Evolutionary conservation across 2,888 invertebrate genomes (phyloP), one percentile per base, ranked within the genome.

Genomic region (Leucophora obtusa): DNA sequence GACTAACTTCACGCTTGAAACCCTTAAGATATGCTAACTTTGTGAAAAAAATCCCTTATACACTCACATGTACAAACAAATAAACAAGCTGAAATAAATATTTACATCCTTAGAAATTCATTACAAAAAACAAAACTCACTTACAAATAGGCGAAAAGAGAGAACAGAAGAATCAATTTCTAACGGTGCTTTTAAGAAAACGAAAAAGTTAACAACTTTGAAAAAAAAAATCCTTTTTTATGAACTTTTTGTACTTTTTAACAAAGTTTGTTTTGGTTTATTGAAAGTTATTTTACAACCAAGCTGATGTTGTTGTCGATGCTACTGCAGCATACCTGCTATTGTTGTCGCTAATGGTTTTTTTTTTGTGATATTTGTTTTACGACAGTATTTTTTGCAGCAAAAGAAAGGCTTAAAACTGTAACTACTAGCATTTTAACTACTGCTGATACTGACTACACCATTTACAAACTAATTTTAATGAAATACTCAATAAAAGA

Each of bases 21-120:
- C 38, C 65, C 65, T 65, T 65, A 54, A 65, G 54, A 53, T 65
- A 65, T 54, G 65, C 53, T 53, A 65, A 65, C 65, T 54, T 65
- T 38, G 2, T 11, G 1, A 11, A 38, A 38, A 11, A 10, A 28
- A 63, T 21, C 15, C 8, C 18, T 43, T 14, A 7, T 6, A 28
- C 28, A 28, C 28, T 28, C 28, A 28, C 28, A 28, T 28, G 3
- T 28, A 28, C 1, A 28, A 3, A n/a, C 10, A 35, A 35, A 17
- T 0, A 18, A 60, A 60, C n/a, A 63, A 50, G 50, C 24, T 18
- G 28, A 2, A 60, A 60, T 33, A 51, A 63, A 7, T 38, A 14
- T 38, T 38, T 38, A 38, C 1, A 38, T 10, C 38, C 10, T 11
- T 38, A 38, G 4, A 38, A 38, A 38, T 38, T 38, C 4, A 38